Conservation (phyloP, 30 jellyfish, hydroid and myxozoan species). For the Nemopilema nomurai region DNA sequence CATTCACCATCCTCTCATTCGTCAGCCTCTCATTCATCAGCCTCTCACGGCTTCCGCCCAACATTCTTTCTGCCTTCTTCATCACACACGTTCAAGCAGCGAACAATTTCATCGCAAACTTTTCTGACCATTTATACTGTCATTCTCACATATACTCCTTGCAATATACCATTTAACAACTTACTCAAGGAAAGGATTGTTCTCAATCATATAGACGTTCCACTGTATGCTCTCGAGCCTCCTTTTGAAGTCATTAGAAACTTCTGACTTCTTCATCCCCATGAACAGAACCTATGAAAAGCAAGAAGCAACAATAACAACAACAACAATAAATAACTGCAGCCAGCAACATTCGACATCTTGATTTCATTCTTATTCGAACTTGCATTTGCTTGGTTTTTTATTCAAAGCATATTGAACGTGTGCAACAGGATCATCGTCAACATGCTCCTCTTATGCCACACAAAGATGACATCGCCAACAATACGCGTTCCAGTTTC, state of each 20-base stretch:
- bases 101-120: neutral
- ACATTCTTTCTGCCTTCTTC: no score
- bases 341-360: neutral
- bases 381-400: no score
- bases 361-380: no score
- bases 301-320: neutral
- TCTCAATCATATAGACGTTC: constrained; percentile 14
- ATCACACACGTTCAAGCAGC: no score
- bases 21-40: no score
- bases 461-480: no score
- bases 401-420: no score
- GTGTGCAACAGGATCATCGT: no score
- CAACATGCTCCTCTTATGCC: no score
- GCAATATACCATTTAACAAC: neutral
- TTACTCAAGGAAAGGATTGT: constrained; percentile 49
- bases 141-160: neutral
- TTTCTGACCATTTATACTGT: neutral
- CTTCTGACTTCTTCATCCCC: constrained; percentile 41
- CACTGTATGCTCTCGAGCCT: neutral
- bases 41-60: no score
- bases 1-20: no score
- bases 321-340: neutral
- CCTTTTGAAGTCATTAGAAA: constrained; percentile 11
- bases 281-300: constrained; percentile 23
- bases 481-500: no score